phyloP scores from a whole-genome alignment of 2,113 vertebrate species.

The Cricetomys ansorgei region DNA sequence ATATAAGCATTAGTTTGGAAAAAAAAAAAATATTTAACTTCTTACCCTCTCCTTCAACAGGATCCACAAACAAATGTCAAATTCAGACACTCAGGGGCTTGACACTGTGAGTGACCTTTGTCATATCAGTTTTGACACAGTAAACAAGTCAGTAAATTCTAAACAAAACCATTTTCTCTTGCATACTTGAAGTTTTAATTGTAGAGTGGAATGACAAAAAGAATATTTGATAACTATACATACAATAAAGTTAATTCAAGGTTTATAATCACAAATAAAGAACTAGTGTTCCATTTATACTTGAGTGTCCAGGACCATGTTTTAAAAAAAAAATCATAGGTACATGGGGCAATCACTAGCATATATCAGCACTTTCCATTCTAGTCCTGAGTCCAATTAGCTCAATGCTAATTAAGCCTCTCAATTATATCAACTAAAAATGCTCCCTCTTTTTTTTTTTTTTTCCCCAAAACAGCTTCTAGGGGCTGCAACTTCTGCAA shows the following conservation, averaged over 20 bases:
- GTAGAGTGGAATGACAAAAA: neutral
- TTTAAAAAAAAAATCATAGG: neutral
- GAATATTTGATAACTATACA: neutral
- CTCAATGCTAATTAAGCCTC: neutral
- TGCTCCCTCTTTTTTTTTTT: neutral
- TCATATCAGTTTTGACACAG: neutral
- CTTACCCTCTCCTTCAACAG: neutral
- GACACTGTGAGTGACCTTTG: neutral
- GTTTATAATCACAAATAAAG: neutral
- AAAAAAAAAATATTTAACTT: neutral
- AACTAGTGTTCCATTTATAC: neutral
- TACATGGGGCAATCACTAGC: neutral
- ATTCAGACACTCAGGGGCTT: neutral
- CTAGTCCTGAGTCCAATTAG: neutral
- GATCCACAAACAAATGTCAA: neutral
- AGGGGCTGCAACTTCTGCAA: neutral
- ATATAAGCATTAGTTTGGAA: conserved; percentile 2
- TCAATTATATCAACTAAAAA: neutral
- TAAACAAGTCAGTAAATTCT: neutral
- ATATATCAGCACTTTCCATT: no score
- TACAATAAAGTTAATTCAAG: neutral
- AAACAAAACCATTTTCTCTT: neutral
- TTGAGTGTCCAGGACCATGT: neutral
- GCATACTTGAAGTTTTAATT: neutral
- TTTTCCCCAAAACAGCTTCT: neutral